Base-by-base conservation (phyloP, 2,888 invertebrate species). In the Pseudanteris insignis region DNA sequence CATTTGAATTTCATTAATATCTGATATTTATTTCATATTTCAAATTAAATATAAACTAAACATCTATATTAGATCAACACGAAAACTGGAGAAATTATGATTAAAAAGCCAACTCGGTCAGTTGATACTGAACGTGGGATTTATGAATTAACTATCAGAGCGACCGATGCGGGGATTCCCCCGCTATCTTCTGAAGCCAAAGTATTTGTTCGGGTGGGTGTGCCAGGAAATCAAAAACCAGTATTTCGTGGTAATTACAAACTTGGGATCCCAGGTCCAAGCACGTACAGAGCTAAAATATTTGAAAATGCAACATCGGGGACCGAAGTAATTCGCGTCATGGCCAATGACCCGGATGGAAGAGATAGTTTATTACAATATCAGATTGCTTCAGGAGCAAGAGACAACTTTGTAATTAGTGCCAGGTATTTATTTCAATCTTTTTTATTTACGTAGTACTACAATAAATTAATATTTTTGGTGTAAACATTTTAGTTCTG, bases 261-360 rank as follows among this genome's bases (percentile, higher is more conserved):
- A 53, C 83, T 84, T 12, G 67, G 66, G 2, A 84, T 85, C 11
- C 80, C 87, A 0, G 88, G 88, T 7, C 88, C 89, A 0, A 88
- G 86, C 71, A 87, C 86, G 34, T 91, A 91, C 69, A 85, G 88
- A 61, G 89, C 88, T 0, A 86, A 84, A 36, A 84, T 91, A 11
- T 83, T 84, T 37, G 91, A 92, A 80, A 88, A 90, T 72, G 86
- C 90, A 0, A 78, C 83, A 1, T 81, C 88, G 1, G 90, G 90
- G 1, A 85, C 86, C 8, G 86, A 87, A 76, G 87, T 92, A 0
- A 86, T 89, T 0, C 85, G 82, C 33, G 88, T 91, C 0, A 78
- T 85, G 11, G 92, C 92, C 0, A 88, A 87, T 53, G 92, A 92
- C 79, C 90, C 90, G 0, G 92, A 92, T 77, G 91, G 91, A 0